Evolutionary conservation across 1,140 invertebrate species (phyloP).

Genomic region (Ladona fulva): DNA sequence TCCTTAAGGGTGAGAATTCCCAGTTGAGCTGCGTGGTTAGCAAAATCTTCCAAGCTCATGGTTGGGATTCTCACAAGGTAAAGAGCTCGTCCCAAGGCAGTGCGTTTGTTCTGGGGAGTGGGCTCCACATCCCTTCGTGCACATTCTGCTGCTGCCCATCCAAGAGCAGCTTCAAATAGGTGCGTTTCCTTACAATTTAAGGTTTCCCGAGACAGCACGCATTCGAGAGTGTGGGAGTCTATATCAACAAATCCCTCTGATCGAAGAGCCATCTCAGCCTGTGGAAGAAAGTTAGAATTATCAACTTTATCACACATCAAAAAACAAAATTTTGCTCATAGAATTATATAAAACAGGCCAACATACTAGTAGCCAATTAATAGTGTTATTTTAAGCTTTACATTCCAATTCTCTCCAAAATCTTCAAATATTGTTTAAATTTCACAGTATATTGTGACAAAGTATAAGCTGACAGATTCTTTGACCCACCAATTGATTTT

Average conservation of each 20-base stretch:
- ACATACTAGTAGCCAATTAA: too few relatives aligned
- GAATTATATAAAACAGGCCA: too few relatives aligned
- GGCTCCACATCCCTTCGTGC: constrained; percentile 65
- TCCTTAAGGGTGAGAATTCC: constrained; percentile 81
- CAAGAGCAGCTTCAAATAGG: constrained; percentile 78
- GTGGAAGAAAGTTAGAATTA: constrained; percentile 21
- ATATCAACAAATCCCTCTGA: constrained; percentile 91
- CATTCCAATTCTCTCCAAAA: too few relatives aligned
- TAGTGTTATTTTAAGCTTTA: too few relatives aligned
- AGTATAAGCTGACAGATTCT: too few relatives aligned
- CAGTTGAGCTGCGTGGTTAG: constrained; percentile 79
- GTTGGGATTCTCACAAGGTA: constrained; percentile 81
- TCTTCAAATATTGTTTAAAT: not conserved
- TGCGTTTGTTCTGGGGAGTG: constrained; percentile 50
- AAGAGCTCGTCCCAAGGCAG: constrained; percentile 64
- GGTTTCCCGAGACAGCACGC: constrained; percentile 77
- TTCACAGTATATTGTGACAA: too few relatives aligned
- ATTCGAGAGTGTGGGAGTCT: constrained; percentile 78
- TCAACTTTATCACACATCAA: too few relatives aligned
- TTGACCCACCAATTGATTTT: too few relatives aligned
- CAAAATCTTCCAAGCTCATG: constrained; percentile 84
- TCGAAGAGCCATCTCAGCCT: constrained; percentile 86
- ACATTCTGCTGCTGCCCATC: constrained; percentile 83
- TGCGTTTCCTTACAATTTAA: constrained; percentile 85
- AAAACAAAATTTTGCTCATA: too few relatives aligned